phyloP scores from a whole-genome alignment of 2,113 vertebrate species.

The Oncorhynchus keta region DNA sequence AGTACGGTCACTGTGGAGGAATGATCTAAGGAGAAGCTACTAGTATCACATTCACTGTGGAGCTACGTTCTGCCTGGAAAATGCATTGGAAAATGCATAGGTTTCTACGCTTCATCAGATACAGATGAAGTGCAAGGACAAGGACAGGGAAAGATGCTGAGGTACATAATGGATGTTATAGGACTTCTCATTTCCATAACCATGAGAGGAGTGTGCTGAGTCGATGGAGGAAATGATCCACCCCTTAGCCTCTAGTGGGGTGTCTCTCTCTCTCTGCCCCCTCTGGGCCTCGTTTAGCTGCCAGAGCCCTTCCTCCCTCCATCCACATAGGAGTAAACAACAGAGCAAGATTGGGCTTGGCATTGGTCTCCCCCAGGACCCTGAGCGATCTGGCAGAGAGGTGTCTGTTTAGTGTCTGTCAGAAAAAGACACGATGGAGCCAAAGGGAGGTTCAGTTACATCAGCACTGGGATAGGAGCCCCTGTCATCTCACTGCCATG shows the following conservation, averaged over 20 bases:
- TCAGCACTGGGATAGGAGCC: background rate
- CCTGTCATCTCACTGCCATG: background rate
- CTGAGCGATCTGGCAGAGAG: background rate
- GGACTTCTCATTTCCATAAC: slow-evolving; percentile 30
- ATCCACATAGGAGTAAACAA: background rate
- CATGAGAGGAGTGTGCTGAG: background rate
- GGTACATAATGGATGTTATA: slow-evolving; percentile 19
- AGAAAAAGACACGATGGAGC: background rate
- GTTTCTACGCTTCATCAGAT: slow-evolving; percentile 31
- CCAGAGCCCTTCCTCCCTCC: background rate
- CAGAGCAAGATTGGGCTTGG: background rate
- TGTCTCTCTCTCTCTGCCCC: background rate
- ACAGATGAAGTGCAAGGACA: slow-evolving; percentile 15
- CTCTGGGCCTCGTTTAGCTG: background rate
- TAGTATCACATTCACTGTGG: background rate
- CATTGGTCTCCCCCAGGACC: background rate
- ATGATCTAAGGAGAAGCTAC: background rate
- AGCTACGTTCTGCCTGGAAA: background rate
- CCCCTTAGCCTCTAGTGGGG: background rate
- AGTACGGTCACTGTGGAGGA: background rate
- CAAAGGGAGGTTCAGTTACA: background rate
- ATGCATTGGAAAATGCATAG: background rate
- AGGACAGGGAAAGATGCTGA: slow-evolving; percentile 12
- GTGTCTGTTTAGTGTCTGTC: background rate
- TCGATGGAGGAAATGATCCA: slow-evolving; percentile 25